A percentile compares a stretch with the other conserved stretches of the same genome.
These are phyloP conservation scores for Diplolepis rosae DNA, from an alignment of 2,888 invertebrate species.

Conservation along the genomic window DNA sequence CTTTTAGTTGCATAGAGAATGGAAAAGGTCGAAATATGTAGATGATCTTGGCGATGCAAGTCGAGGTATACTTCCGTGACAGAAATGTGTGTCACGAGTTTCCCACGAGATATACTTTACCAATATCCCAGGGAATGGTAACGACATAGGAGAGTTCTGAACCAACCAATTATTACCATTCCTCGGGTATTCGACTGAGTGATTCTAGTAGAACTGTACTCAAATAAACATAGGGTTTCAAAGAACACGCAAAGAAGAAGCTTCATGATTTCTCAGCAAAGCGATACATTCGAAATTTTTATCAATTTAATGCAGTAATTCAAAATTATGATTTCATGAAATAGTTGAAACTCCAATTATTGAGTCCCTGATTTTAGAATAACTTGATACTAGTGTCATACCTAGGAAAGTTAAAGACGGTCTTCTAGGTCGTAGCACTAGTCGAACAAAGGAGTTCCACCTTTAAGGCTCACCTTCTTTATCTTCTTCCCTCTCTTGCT, in stretches of 20 bases:
- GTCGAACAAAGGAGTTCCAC: constrained; percentile 27
- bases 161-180: constrained; percentile 53
- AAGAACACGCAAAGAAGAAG: constrained; percentile 44
- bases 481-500: background rate
- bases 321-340: constrained; percentile 1
- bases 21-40: constrained; percentile 8
- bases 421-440: constrained; percentile 24
- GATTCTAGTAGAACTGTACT: constrained; percentile 28
- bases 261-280: background rate
- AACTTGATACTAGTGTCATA: background rate
- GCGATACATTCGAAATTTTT: background rate
- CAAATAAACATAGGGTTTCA: constrained; percentile 47
- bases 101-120: constrained; percentile 58
- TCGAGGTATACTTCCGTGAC: constrained; percentile 54
- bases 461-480: constrained; percentile 12
- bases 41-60: background rate
- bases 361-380: background rate
- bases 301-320: constrained; percentile 3
- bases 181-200: constrained; percentile 5
- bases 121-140: constrained; percentile 50
- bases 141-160: constrained; percentile 53
- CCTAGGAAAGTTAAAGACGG: constrained; percentile 26
- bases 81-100: constrained; percentile 66
- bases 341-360: background rate
- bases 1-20: background rate